These are phyloP conservation scores for Emydocephalus ijimae DNA, from an alignment of 2,113 vertebrate genomes.

Conservation along the genomic window DNA sequence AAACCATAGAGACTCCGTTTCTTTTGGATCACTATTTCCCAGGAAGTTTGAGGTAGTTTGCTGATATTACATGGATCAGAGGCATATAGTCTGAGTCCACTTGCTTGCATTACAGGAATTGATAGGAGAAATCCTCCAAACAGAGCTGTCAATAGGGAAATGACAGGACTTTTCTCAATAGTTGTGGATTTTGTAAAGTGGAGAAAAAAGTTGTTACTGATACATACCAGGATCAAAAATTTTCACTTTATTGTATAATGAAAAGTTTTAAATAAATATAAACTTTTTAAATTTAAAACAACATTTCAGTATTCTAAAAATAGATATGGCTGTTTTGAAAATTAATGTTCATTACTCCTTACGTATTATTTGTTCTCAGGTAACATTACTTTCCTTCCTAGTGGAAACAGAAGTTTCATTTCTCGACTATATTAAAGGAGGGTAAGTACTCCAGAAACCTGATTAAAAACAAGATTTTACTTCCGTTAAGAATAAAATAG, in stretches of 20 bases:
- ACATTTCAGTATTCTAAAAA: slow-evolving; percentile 31
- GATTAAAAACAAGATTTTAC: slow-evolving; percentile 4
- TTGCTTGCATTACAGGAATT: background rate
- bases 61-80: background rate
- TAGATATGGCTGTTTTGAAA: slow-evolving; percentile 30
- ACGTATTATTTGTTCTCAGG: slow-evolving; percentile 74
- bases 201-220: background rate
- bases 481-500: slow-evolving; percentile 6
- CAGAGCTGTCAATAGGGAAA: background rate
- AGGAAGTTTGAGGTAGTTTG: background rate
- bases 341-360: slow-evolving; percentile 53
- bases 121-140: too few species aligned
- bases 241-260: slow-evolving; percentile 31
- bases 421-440: slow-evolving; percentile 99
- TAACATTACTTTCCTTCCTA: slow-evolving; percentile 95
- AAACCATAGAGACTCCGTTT: background rate
- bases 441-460: slow-evolving; percentile 77
- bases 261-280: background rate
- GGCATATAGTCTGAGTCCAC: background rate
- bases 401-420: slow-evolving; percentile 98
- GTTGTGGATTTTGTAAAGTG: background rate
- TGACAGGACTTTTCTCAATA: background rate
- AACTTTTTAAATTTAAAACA: slow-evolving; percentile 21
- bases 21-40: background rate
- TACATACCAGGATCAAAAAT: background rate